Conservation (phyloP, 2,113 vertebrate species). For the Macroglossus sobrinus region DNA sequence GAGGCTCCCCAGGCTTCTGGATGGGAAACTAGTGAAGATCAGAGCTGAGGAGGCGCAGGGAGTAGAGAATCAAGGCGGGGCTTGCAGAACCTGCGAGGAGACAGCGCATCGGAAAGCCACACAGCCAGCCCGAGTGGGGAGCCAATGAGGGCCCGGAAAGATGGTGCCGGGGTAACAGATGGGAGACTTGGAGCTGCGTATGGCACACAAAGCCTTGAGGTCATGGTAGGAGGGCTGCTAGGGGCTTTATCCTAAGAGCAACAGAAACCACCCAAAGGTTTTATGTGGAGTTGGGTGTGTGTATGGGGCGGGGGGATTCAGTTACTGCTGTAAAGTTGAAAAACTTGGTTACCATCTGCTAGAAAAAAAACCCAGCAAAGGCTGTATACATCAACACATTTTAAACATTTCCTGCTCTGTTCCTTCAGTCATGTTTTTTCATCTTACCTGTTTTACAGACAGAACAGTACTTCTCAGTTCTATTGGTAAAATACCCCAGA, state of each 20-base stretch:
- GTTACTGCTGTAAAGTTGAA: background rate
- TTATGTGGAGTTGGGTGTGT: background rate
- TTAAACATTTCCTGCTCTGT: background rate
- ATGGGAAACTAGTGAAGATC: background rate
- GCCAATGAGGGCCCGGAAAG: background rate
- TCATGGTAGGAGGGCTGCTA: background rate
- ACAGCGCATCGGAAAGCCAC: background rate
- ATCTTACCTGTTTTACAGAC: background rate
- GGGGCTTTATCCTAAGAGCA: background rate
- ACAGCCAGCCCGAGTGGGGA: background rate
- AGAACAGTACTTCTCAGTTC: background rate
- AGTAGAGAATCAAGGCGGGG: background rate
- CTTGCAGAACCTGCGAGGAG: background rate
- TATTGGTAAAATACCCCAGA: background rate
- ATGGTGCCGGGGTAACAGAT: background rate
- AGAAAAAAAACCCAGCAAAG: background rate
- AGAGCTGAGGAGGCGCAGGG: background rate
- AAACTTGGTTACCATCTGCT: background rate
- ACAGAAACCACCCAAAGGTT: background rate
- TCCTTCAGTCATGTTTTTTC: background rate
- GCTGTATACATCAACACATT: background rate
- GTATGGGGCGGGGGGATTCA: accelerated
- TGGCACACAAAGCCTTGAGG: background rate
- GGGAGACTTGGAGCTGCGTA: background rate
- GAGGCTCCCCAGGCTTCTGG: background rate